A percentile compares a stretch with the other conserved stretches of the same genome.
Evolutionary conservation across 2,113 vertebrate species (phyloP).

Genomic region (Neotoma lepida): DNA sequence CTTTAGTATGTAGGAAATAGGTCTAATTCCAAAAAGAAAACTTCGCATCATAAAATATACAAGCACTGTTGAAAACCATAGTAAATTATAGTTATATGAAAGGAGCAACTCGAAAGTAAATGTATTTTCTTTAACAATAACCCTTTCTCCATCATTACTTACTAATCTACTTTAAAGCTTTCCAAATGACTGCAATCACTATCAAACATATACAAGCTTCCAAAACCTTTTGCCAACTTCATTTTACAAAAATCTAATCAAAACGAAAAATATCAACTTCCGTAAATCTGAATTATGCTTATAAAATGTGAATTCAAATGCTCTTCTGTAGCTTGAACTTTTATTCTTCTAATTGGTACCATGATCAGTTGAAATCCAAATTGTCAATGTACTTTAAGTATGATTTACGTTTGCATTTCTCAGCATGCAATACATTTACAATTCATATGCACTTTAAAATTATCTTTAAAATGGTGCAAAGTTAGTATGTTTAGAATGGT

Average conservation of each 20-base stretch:
- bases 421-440: not conserved
- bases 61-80: not conserved
- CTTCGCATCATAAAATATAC: conserved; percentile 7
- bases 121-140: conserved; percentile 14
- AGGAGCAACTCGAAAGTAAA: not conserved
- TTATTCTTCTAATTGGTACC: not conserved
- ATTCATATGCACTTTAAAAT: not conserved
- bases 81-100: not conserved
- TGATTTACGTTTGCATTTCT: not conserved
- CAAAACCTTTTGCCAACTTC: not conserved
- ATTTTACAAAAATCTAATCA: conserved; percentile 30
- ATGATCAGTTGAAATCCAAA: conserved; percentile 9
- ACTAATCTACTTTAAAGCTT: not conserved
- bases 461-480: not conserved
- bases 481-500: not conserved
- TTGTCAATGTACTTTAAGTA: not conserved
- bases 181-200: conserved; percentile 15
- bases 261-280: conserved; percentile 23
- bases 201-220: not conserved
- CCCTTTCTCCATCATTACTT: not conserved
- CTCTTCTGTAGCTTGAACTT: not conserved
- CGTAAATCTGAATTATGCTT: not conserved
- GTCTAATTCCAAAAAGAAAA: conserved; percentile 38
- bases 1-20: conserved; percentile 32
- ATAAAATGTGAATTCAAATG: not conserved